Percentiles rank a stretch among this genome's conserved stretches.
Conservation (phyloP, 2,888 invertebrate genomes). For the Melanchra persicariae region DNA sequence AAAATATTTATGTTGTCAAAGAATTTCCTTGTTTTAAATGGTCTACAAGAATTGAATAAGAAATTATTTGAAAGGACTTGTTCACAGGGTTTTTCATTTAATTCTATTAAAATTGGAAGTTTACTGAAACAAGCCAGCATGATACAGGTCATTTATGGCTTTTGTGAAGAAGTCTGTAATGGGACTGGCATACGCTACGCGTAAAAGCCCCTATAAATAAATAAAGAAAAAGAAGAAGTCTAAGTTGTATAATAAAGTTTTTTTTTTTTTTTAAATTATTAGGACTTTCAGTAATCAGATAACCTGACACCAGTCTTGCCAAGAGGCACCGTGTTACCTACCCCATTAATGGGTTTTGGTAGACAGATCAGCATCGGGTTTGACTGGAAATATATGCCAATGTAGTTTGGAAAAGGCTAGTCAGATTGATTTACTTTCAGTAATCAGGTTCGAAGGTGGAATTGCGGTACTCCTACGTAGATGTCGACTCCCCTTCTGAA, state of each 20-base stretch:
- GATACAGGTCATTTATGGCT: constrained; percentile 2
- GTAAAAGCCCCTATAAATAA: too few species aligned
- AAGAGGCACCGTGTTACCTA: too few species aligned
- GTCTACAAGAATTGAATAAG: constrained; percentile 46
- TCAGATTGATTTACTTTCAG: background rate
- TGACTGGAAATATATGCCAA: too few species aligned
- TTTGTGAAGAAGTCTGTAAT: constrained; percentile 1
- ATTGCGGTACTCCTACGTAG: background rate
- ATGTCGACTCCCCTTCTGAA: background rate
- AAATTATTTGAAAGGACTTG: constrained; percentile 29
- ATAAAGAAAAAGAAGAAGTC: too few species aligned
- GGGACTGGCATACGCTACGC: too few species aligned
- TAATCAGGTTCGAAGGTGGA: background rate
- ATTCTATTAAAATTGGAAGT: constrained; percentile 22
- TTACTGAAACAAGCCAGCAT: constrained; percentile 4
- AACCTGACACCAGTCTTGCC: too few species aligned
- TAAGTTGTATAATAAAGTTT: too few species aligned
- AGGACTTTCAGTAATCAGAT: too few species aligned
- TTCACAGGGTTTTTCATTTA: constrained; percentile 39
- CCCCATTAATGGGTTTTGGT: too few species aligned
- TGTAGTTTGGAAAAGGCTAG: background rate
- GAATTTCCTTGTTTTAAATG: constrained; percentile 45
- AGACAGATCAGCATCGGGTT: too few species aligned
- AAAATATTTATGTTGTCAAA: constrained; percentile 16
- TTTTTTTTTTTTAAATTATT: too few species aligned